Evolutionary conservation across 2,888 invertebrate species (phyloP), one percentile per base, ranked within the genome.

Genomic region (Netelia fuscicornis): DNA sequence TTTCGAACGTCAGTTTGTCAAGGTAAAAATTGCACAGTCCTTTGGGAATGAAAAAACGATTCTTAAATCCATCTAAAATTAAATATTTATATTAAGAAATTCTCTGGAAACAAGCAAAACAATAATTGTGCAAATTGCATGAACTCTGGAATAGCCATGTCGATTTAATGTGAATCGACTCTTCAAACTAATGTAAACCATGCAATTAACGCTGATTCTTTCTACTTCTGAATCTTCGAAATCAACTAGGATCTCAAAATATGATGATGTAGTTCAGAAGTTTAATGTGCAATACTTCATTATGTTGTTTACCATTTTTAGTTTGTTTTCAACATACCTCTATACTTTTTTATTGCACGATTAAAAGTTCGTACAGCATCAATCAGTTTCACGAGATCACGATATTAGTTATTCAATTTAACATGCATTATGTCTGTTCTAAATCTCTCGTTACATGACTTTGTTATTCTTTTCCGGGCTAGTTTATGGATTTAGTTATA

Each of bases 1-100:
- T 88, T 37, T 88, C 90, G 85, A 92, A 85, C 90, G 85, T 90
- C 90, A 91, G 81, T 88, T 89, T 91, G 83, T 89, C 89, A 89
- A 92, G 92, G 92, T 92, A 92, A 92, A 84, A 68, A 74, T 65
- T 58, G 17, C 65, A 60, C 17, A 82, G n/a, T 30, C 44, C 44
- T 60, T 58, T 78, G 70, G 23, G 68, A 60, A 68, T 74, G 54
- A 20, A 30, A 64, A 62, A 20, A 58, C 23, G 20, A 48, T 58
- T 23, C 11, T 54, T 64, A 23, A 37, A 62, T 58, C 25, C 2
- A 62, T 2, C 13, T 25, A 23, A 25, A 44, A 60, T 42, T 10
- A 42, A 54, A 25, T 48, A 23, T 11, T 52, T 62, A 5, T 23
- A 76, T n/a, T 60, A 60, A 23, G 65, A 23, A 25, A 9, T 62